Conservation (phyloP, 2,113 vertebrate genomes). For the Vidua chalybeata region DNA sequence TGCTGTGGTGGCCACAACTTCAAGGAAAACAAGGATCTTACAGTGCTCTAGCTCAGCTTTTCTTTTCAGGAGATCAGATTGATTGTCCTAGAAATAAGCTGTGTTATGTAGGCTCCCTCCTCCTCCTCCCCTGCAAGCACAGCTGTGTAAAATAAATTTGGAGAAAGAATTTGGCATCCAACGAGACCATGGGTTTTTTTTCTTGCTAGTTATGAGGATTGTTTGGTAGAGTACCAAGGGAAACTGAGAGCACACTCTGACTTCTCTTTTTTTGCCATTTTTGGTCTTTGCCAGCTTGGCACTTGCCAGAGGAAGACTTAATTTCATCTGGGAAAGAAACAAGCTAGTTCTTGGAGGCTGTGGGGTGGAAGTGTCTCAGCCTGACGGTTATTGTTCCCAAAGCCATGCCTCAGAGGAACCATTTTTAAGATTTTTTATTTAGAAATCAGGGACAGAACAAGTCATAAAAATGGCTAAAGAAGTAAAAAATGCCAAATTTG, state of each 20-base stretch:
- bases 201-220: neutral
- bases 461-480: conserved; percentile 7
- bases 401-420: neutral
- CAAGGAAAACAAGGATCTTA: neutral
- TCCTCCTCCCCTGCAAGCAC: neutral
- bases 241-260: neutral
- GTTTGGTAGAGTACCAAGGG: conserved; percentile 22
- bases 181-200: neutral
- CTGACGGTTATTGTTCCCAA: neutral
- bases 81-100: neutral
- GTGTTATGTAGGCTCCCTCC: neutral
- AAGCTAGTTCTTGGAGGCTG: neutral
- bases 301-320: neutral
- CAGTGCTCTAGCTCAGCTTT: neutral
- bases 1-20: neutral
- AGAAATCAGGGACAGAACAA: neutral
- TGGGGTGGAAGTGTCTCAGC: neutral
- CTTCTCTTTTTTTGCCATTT: neutral
- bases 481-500: neutral
- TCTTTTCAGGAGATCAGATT: neutral
- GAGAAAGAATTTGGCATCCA: conserved; percentile 28
- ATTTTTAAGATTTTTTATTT: neutral
- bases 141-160: conserved; percentile 30
- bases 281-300: conserved; percentile 28
- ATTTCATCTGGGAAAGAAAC: conserved; percentile 34